Conservation (phyloP, 2,797 vertebrate genomes). For the Fistularia commersonii region DNA sequence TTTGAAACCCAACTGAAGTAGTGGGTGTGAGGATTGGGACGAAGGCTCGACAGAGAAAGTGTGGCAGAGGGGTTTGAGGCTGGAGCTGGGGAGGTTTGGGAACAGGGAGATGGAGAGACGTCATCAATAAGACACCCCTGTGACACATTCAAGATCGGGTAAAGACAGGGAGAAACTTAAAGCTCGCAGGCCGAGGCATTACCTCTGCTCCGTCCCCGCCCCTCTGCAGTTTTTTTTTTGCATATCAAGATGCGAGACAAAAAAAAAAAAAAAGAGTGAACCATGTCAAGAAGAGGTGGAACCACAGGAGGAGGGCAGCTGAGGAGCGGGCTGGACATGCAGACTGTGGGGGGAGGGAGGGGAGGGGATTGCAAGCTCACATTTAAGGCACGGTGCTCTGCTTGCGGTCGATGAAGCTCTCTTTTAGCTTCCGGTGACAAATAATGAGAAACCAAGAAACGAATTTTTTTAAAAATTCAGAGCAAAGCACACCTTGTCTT, state of each 20-base stretch:
- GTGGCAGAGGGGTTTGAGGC: too few relatives aligned
- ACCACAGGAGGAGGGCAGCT: not conserved
- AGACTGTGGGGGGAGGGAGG: not conserved
- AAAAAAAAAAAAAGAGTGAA: too few relatives aligned
- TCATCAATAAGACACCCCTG: constrained; percentile 2
- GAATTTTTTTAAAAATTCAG: not conserved
- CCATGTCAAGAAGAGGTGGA: too few relatives aligned
- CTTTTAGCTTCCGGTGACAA: constrained; percentile 61
- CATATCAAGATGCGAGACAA: too few relatives aligned
- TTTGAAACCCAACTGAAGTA: too few relatives aligned
- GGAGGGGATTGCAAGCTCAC: too few relatives aligned
- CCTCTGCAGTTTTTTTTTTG: too few relatives aligned
- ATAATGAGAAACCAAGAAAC: constrained; percentile 16
- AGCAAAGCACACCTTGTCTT: not conserved
- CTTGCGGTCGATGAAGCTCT: constrained; percentile 47
- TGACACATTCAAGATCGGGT: constrained; percentile 1
- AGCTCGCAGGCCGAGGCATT: not conserved
- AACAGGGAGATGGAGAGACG: not conserved
- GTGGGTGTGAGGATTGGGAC: too few relatives aligned
- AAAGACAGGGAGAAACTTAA: not conserved
- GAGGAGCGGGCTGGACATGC: not conserved
- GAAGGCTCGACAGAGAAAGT: too few relatives aligned
- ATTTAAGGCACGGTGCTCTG: constrained; percentile 80
- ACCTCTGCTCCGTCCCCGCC: too few relatives aligned
- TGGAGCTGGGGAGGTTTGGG: constrained; percentile 10